A percentile compares a stretch with the other conserved stretches of the same genome.
These are phyloP conservation scores for Ceratoteleas bidentatus DNA, from an alignment of 1,140 invertebrate species.

Conservation along the genomic window DNA sequence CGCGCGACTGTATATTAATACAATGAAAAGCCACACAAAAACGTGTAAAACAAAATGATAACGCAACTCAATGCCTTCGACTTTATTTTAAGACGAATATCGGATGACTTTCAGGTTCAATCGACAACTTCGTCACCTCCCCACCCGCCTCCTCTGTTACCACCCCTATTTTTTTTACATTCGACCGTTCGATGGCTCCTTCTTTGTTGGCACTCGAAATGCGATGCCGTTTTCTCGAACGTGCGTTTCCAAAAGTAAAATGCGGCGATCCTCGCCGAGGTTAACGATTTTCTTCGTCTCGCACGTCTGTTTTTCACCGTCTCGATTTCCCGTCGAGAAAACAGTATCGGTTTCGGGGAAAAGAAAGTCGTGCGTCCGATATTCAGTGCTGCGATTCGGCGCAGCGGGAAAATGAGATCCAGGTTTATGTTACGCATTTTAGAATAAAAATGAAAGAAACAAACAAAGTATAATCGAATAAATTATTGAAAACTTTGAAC, in stretches of 20 bases:
- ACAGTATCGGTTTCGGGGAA: conserved; percentile 28
- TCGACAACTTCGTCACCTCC: conserved; percentile 1
- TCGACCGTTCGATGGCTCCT: conserved; percentile 1
- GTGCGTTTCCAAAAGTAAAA: too few species aligned
- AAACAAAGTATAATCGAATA: conserved; percentile 72
- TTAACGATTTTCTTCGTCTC: too few species aligned
- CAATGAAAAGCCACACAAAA: conserved; percentile 10
- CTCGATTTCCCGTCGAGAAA: conserved; percentile 24
- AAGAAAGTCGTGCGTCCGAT: conserved; percentile 42
- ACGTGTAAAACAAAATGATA: conserved; percentile 16
- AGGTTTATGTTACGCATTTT: conserved; percentile 70
- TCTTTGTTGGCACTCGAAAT: conserved; percentile 9
- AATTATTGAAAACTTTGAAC: conserved; percentile 71
- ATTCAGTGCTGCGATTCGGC: conserved; percentile 54
- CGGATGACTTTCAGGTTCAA: conserved; percentile 46
- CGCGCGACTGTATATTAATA: conserved; percentile 46
- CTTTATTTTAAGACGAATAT: conserved; percentile 63
- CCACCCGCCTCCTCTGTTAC: neutral
- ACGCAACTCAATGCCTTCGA: conserved; percentile 64
- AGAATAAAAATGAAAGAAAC: conserved; percentile 50
- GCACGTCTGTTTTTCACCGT: too few species aligned
- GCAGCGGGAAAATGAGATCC: conserved; percentile 57
- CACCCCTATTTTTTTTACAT: conserved; percentile 19
- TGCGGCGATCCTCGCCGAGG: too few species aligned
- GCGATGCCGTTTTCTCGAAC: conserved; percentile 47